Conservation (phyloP, 2,113 vertebrate species). For the Zingel zingel region DNA sequence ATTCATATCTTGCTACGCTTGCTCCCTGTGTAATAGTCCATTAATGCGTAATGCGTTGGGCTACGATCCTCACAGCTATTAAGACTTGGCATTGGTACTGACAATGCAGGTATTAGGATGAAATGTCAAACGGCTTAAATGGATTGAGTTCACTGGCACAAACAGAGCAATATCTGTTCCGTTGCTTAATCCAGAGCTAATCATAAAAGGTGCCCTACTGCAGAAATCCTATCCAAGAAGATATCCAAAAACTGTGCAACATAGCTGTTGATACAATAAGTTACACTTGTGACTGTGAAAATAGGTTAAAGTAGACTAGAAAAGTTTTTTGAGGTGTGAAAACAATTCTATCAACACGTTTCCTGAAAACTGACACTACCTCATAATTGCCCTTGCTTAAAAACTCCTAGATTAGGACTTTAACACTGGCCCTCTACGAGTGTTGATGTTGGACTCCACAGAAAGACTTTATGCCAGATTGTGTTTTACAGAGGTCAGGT, state of each 20-base stretch:
- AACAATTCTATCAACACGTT: constrained; percentile 6
- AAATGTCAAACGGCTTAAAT: constrained; percentile 64
- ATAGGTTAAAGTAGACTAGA: neutral
- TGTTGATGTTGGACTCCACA: constrained; percentile 47
- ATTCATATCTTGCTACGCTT: constrained; percentile 40
- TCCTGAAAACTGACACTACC: constrained; percentile 36
- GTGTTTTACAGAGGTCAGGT: constrained; percentile 46
- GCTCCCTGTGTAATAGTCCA: constrained; percentile 14
- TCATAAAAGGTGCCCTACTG: neutral
- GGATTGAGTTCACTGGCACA: constrained; percentile 57
- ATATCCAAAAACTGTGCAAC: neutral
- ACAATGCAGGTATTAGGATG: constrained; percentile 61
- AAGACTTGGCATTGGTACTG: constrained; percentile 51
- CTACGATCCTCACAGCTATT: constrained; percentile 41
- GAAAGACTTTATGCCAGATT: constrained; percentile 31
- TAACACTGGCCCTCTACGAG: constrained; percentile 26
- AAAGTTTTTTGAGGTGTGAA: neutral
- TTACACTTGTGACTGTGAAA: neutral
- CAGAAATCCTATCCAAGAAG: neutral
- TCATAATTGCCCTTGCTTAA: constrained; percentile 10
- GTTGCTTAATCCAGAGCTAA: constrained; percentile 25
- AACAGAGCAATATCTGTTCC: constrained; percentile 39
- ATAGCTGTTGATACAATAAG: neutral
- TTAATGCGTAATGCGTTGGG: neutral
- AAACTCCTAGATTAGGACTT: constrained; percentile 27